Conservation (phyloP, 2,113 vertebrate species). For the Clupea harengus region DNA sequence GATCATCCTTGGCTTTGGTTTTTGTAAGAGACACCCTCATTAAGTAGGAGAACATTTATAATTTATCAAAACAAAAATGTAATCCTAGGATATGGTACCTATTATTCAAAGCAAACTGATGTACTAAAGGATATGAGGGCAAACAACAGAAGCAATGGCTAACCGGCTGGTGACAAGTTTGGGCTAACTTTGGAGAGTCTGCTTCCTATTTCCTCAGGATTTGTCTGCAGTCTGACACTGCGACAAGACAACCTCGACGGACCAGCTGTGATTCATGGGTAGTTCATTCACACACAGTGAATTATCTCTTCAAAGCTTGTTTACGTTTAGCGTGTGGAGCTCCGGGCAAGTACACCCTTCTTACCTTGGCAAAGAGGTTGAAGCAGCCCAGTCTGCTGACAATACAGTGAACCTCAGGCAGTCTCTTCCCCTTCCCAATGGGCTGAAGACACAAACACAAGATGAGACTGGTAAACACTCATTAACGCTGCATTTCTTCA, state of each 20-base stretch:
- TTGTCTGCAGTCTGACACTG: background rate
- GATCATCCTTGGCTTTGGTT: background rate
- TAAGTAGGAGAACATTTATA: too few relatives aligned
- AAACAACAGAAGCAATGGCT: background rate
- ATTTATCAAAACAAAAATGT: background rate
- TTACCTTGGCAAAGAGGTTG: constrained; percentile 98
- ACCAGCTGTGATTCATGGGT: background rate
- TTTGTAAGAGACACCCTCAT: too few relatives aligned
- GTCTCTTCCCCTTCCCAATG: constrained; percentile 89
- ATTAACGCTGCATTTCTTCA: constrained; percentile 12
- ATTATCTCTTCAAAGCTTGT: background rate
- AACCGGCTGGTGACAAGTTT: background rate
- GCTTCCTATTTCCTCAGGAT: constrained; percentile 19
- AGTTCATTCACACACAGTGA: background rate
- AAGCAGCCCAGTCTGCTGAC: constrained; percentile 96
- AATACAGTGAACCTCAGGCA: constrained; percentile 96
- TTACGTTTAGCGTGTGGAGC: background rate
- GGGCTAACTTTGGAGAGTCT: background rate
- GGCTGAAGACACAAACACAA: constrained; percentile 61
- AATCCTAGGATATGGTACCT: background rate
- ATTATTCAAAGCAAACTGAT: background rate
- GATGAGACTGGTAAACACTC: background rate
- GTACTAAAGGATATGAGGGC: background rate
- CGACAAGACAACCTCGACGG: background rate
- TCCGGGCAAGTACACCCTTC: constrained; percentile 14